Conservation (phyloP, 2,888 invertebrate genomes). For the Epinotia bilunana region DNA sequence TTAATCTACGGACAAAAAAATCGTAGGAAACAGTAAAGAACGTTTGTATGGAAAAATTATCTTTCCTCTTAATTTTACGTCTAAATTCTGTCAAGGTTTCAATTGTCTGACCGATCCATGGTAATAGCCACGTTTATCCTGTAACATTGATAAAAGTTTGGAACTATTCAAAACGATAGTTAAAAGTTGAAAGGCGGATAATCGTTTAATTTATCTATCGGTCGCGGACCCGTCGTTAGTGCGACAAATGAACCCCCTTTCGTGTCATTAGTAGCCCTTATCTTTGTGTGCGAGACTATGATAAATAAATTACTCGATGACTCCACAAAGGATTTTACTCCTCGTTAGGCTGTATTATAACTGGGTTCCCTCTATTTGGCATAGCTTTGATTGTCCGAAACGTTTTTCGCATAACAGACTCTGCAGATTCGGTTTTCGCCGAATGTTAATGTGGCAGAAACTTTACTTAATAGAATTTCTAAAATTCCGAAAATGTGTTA, state of each 20-base stretch:
- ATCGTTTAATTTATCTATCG: constrained; percentile 33
- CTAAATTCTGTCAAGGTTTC: no score
- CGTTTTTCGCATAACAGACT: no score
- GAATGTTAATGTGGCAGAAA: no score
- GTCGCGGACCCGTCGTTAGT: constrained; percentile 36
- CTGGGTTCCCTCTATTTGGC: no score
- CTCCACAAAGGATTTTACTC: constrained; percentile 26
- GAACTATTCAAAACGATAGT: not conserved
- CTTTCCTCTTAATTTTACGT: no score
- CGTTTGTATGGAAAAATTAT: no score
- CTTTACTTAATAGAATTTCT: no score
- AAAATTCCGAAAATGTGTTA: no score
- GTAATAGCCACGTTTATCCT: not conserved
- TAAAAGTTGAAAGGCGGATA: constrained; percentile 28
- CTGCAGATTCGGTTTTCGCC: no score
- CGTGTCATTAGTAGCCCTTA: constrained; percentile 37
- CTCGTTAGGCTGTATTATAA: constrained; percentile 12
- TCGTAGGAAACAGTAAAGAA: no score
- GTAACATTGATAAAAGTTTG: constrained; percentile 7
- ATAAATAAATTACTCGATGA: constrained; percentile 38
- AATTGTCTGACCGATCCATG: not conserved
- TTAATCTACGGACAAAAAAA: no score
- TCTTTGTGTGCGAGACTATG: constrained; percentile 38
- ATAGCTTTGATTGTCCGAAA: no score
- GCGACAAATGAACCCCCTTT: constrained; percentile 32